A percentile compares a stretch with the other conserved stretches of the same genome.
Evolutionary conservation across 2,888 invertebrate species (phyloP).

Genomic region (Caradrina kadenii): DNA sequence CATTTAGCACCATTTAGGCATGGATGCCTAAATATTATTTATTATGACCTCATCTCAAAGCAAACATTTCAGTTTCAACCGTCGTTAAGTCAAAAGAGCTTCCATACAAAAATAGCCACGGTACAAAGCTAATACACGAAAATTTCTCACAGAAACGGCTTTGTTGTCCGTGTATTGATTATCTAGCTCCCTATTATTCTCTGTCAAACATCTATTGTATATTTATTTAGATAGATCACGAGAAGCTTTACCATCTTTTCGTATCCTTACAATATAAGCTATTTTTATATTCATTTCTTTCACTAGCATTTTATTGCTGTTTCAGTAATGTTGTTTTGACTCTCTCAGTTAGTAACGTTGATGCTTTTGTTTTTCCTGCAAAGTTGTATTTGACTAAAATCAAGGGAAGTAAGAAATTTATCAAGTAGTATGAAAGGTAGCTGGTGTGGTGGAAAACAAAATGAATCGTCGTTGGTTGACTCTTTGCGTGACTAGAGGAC

Average conservation of each 20-base stretch:
- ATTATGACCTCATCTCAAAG: not conserved
- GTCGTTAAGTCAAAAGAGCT: constrained; percentile 12
- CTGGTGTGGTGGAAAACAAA: too few species aligned
- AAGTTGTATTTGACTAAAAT: constrained; percentile 19
- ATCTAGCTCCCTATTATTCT: constrained; percentile 65
- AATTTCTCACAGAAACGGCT: constrained; percentile 44
- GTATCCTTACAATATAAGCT: constrained; percentile 17
- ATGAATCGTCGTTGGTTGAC: too few species aligned
- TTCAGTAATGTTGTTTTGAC: constrained; percentile 9
- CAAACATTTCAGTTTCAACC: constrained; percentile 11
- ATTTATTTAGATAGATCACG: constrained; percentile 67
- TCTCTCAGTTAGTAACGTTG: constrained; percentile 7
- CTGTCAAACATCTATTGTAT: constrained; percentile 69
- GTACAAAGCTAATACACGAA: constrained; percentile 32
- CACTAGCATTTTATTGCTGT: not conserved
- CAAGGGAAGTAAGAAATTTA: not conserved
- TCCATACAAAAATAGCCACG: constrained; percentile 17
- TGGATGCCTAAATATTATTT: not conserved
- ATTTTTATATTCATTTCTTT: constrained; percentile 26
- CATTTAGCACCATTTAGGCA: too few species aligned
- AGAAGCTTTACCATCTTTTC: constrained; percentile 33
- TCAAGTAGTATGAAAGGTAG: not conserved
- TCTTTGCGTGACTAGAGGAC: too few species aligned
- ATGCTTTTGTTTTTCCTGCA: constrained; percentile 22
- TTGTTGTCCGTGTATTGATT: constrained; percentile 66